These are phyloP conservation scores for Punctoribates punctum DNA, from an alignment of 2,888 invertebrate species.

Conservation along the genomic window DNA sequence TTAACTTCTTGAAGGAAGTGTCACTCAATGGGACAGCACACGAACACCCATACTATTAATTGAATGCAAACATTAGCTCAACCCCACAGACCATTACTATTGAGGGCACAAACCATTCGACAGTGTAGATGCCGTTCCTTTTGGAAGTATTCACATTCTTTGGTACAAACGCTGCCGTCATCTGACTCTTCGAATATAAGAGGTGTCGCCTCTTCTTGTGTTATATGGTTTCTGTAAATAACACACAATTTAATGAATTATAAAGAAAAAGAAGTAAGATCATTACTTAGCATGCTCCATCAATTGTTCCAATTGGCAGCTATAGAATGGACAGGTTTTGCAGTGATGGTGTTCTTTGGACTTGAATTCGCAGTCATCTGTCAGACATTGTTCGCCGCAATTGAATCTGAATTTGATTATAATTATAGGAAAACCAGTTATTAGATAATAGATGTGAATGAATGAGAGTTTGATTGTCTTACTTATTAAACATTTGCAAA, in stretches of 20 bases:
- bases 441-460: background rate
- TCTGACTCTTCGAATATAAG: slow-evolving; percentile 60
- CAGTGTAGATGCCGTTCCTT: slow-evolving; percentile 84
- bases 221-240: slow-evolving; percentile 68
- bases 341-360: slow-evolving; percentile 85
- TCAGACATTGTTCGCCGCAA: background rate
- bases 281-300: slow-evolving; percentile 70
- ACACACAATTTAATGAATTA: background rate
- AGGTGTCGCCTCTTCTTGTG: slow-evolving; percentile 79
- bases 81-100: background rate
- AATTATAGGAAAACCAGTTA: background rate
- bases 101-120: slow-evolving; percentile 66
- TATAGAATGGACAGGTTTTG: slow-evolving; percentile 52
- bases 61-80: too few species aligned
- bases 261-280: background rate
- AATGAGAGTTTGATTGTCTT: slow-evolving; percentile 1
- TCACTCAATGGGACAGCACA: slow-evolving; percentile 72
- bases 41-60: slow-evolving; percentile 67
- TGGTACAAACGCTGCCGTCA: slow-evolving; percentile 42
- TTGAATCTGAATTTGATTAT: slow-evolving; percentile 15
- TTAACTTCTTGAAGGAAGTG: slow-evolving; percentile 72
- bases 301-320: slow-evolving; percentile 62
- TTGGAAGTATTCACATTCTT: slow-evolving; percentile 52
- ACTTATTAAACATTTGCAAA: slow-evolving; percentile 33
- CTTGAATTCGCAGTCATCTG: slow-evolving; percentile 60